These are phyloP conservation scores for Pachymerium ferrugineum DNA, from an alignment of 2,888 invertebrate species.

Conservation along the genomic window DNA sequence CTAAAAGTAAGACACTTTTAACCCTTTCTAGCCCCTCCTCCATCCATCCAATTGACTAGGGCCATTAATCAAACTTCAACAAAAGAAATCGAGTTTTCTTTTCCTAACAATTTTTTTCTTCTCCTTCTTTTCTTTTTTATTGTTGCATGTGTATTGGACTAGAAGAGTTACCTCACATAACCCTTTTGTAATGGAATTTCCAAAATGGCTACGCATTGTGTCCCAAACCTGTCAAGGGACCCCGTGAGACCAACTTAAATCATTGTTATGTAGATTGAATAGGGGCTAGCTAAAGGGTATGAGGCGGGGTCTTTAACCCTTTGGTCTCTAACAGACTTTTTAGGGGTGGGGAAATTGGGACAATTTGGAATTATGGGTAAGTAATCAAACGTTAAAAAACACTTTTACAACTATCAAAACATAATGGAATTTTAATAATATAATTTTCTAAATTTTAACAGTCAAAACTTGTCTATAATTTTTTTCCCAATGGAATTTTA, in stretches of 20 bases:
- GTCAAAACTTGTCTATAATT: too few relatives aligned
- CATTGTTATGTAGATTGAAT: slow-evolving; percentile 12
- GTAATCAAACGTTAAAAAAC: too few relatives aligned
- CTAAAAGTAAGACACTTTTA: background rate
- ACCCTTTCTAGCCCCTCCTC: background rate
- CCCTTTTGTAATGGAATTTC: slow-evolving; percentile 8
- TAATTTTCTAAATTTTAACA: too few relatives aligned
- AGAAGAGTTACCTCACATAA: slow-evolving; percentile 15
- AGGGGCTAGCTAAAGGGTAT: background rate
- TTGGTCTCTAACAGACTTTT: background rate
- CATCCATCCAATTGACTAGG: background rate
- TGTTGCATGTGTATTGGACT: background rate
- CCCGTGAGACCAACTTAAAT: slow-evolving; percentile 5
- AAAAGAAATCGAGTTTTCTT: slow-evolving; percentile 6
- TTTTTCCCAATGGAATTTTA: too few relatives aligned
- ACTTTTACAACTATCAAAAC: too few relatives aligned
- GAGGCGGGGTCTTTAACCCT: slow-evolving; percentile 9
- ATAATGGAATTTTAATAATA: too few relatives aligned
- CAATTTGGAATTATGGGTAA: too few relatives aligned
- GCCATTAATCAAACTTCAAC: background rate
- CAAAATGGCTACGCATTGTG: background rate
- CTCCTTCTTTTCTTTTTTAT: background rate
- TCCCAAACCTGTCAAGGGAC: slow-evolving; percentile 16
- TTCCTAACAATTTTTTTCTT: too few relatives aligned
- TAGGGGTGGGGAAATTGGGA: too few relatives aligned